phyloP scores from a whole-genome alignment of 2,797 vertebrate genomes.

The Gymnodraco acuticeps region DNA sequence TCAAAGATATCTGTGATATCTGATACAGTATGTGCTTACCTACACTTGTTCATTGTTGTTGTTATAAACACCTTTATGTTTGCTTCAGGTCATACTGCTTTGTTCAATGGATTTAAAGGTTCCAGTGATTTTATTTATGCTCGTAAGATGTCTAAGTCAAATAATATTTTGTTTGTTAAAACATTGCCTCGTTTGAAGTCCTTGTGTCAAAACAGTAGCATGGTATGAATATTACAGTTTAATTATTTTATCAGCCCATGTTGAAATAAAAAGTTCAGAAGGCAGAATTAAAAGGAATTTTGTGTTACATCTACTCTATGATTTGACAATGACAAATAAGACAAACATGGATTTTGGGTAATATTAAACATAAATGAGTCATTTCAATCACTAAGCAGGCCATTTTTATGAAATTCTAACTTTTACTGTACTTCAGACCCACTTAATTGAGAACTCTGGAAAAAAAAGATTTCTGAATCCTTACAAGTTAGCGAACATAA shows the following conservation, averaged over 20 bases:
- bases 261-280: not conserved
- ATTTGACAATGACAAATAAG: slow-evolving; percentile 4
- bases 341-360: not conserved
- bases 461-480: not conserved
- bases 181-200: not conserved
- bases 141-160: not conserved
- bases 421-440: not conserved
- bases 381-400: not conserved
- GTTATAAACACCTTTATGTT: not conserved
- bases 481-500: not conserved
- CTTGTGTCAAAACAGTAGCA: slow-evolving; percentile 1
- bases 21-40: not conserved
- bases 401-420: not conserved
- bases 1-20: not conserved
- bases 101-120: not conserved
- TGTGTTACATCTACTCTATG: not conserved
- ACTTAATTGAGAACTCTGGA: slow-evolving; percentile 10
- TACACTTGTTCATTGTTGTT: not conserved
- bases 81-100: not conserved
- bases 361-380: not conserved
- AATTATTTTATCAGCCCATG: not conserved
- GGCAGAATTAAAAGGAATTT: not conserved
- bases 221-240: not conserved
- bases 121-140: not conserved
- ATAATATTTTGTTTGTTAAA: too few species aligned